Evolutionary conservation across 2,797 vertebrate species (phyloP), one percentile per base, ranked within the genome.

Genomic region (Strix occidentalis): DNA sequence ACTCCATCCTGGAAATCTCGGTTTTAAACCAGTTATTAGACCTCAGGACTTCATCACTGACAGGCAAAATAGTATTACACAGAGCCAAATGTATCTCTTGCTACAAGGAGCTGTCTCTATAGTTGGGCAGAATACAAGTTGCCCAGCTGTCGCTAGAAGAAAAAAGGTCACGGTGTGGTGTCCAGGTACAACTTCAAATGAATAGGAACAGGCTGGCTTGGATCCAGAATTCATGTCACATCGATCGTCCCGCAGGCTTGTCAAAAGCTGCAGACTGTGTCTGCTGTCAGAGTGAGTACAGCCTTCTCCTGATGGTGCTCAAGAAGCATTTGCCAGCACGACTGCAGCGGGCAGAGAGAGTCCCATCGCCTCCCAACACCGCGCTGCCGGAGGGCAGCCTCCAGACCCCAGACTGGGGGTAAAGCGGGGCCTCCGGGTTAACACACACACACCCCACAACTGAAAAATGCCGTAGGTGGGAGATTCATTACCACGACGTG

Each of bases 201-300:
- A 41, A 17, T 1, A 63, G 71, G 58, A 87, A 28, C 8, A 8
- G 50, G 31, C 45, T 86, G 72, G 54, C 74, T 63, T 3, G 1
- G 28, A 68, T 75, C 78, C 84, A 63, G 48, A 23, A 31, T 1
- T 54, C 1, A 2, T 5, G 53, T 57, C 93, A 18, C 39, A 13
- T 61, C 11, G 51, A 37, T 9, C 5, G 1, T 14, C 45, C 75
- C 0, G 0, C 75, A 48, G 63, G 57, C 89, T 56, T 4, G 0
- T 71, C 76, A 77, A 9, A 35, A 80, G 28, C 84, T 56, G n/a
- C 39, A 25, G 61, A 41, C 23, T 8, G 10, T 13, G 37, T 8
- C 88, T 78, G 86, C 68, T 16, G 31, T 17, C 33, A 15, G 4
- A 16, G 39, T 0, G 0, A 37, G 65, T 15, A 33, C 51, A 79